These are phyloP conservation scores for Benitochromis conjunctus DNA, from an alignment of 2,113 vertebrate genomes.

Conservation along the genomic window DNA sequence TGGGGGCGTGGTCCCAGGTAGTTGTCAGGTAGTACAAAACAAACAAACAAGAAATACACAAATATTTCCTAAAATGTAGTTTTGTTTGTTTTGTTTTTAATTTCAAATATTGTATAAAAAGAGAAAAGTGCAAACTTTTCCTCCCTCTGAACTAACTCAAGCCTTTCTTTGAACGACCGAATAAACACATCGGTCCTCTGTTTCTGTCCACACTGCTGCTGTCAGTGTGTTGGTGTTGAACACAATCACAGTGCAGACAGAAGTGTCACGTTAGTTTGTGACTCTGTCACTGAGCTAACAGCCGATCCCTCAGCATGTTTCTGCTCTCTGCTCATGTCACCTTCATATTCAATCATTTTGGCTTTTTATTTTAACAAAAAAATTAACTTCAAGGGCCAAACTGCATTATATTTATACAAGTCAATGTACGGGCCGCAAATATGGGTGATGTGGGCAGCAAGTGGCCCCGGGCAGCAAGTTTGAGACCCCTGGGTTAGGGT, in stretches of 20 bases:
- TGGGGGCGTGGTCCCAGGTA: neutral
- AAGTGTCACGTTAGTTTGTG: neutral
- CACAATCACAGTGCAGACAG: no score
- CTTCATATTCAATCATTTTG: neutral
- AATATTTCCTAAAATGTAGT: neutral
- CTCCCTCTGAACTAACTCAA: neutral
- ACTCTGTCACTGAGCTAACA: neutral
- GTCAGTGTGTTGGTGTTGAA: neutral
- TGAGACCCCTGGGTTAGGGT: neutral
- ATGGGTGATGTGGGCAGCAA: neutral
- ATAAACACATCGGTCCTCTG: rapidly evolving
- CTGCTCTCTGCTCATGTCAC: neutral
- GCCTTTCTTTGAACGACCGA: rapidly evolving
- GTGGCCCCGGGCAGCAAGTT: neutral
- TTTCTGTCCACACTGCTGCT: rapidly evolving
- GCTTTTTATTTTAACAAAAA: no score
- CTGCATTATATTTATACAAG: neutral
- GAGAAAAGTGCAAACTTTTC: neutral
- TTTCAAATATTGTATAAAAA: neutral
- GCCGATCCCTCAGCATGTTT: rapidly evolving
- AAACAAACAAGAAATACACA: neutral
- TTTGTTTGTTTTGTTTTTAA: neutral
- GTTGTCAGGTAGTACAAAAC: neutral
- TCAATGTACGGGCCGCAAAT: neutral
- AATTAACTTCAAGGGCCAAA: neutral